phyloP scores from a whole-genome alignment of 2,113 vertebrate genomes.

The Chloropsis cyanopogon region DNA sequence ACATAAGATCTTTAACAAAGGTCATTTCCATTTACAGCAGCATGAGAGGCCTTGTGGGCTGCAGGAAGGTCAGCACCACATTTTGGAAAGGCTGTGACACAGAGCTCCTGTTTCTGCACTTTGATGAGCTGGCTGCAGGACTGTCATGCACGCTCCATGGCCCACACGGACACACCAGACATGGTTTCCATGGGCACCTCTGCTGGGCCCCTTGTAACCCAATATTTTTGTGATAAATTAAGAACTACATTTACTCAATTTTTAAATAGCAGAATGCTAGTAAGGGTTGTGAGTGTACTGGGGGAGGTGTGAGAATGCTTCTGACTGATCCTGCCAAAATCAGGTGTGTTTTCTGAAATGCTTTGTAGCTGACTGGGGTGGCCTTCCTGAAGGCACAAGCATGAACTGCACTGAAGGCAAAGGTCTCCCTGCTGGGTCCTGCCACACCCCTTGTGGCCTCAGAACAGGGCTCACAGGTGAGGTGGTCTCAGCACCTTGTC shows the following conservation, averaged over 20 bases:
- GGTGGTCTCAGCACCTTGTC: neutral
- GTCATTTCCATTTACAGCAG: neutral
- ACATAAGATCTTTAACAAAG: neutral
- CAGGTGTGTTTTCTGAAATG: neutral
- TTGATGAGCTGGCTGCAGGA: neutral
- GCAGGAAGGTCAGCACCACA: fast-evolving
- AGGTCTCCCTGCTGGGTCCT: neutral
- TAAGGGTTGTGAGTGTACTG: neutral
- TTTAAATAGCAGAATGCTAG: neutral
- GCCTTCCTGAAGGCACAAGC: neutral
- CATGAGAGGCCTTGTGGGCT: fast-evolving
- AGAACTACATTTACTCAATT: neutral
- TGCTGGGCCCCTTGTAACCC: fast-evolving
- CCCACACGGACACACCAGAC: fast-evolving
- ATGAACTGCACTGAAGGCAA: neutral
- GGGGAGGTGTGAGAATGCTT: neutral
- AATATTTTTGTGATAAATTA: neutral
- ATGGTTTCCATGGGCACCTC: neutral
- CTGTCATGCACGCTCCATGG: fast-evolving
- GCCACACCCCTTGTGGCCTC: neutral
- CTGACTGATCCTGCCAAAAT: neutral
- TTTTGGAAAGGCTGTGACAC: neutral
- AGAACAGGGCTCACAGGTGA: neutral
- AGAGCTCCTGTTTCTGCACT: neutral
- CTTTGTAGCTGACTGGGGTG: neutral